These are phyloP conservation scores for Pangasius mekongensis DNA, from an alignment of 2,797 vertebrate genomes.

Conservation along the genomic window DNA sequence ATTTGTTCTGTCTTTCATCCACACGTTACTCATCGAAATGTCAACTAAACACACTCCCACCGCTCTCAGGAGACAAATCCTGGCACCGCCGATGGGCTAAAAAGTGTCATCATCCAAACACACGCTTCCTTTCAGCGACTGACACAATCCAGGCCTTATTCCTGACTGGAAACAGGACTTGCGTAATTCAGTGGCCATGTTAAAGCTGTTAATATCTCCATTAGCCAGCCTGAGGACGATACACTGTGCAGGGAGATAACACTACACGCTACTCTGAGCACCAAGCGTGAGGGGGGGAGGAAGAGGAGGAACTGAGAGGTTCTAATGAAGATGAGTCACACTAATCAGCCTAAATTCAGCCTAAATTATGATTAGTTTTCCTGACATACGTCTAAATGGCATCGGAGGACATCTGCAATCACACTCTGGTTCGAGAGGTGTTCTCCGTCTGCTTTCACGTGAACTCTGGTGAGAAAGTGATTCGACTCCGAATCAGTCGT, in stretches of 20 bases:
- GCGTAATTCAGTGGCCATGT: background rate
- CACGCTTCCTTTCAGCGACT: background rate
- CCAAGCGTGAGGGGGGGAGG: too few species aligned
- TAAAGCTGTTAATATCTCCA: conserved; percentile 7
- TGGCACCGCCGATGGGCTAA: background rate
- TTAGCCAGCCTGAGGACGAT: background rate
- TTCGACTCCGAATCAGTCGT: background rate
- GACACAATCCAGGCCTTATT: conserved; percentile 12
- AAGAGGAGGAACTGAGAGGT: background rate
- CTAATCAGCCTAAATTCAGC: too few species aligned
- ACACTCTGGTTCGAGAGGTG: background rate
- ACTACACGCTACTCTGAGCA: background rate
- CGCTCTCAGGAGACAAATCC: background rate
- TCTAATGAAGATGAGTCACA: background rate
- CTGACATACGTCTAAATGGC: background rate
- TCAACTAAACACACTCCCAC: conserved; percentile 9
- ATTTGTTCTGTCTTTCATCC: conserved; percentile 13
- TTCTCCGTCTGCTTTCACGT: background rate
- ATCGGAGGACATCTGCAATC: background rate
- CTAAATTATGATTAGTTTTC: background rate
- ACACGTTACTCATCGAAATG: conserved; percentile 3
- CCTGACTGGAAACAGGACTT: conserved; percentile 16
- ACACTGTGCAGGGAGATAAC: background rate
- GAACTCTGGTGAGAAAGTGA: background rate
- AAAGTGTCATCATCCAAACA: conserved; percentile 22